Evolutionary conservation across 2,888 invertebrate genomes (phyloP), one percentile per base, ranked within the genome.

Genomic region (Chloromyia formosa): DNA sequence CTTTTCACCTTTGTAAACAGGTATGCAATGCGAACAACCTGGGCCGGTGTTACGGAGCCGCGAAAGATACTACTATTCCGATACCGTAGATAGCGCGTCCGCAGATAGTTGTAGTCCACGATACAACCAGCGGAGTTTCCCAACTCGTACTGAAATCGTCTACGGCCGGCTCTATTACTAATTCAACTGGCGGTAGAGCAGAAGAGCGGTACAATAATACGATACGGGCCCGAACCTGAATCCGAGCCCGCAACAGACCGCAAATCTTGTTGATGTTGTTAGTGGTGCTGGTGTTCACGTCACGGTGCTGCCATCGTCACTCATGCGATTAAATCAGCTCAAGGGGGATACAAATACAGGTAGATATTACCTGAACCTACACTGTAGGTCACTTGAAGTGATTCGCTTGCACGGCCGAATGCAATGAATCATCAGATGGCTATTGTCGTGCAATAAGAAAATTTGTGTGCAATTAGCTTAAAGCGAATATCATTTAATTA

Each of bases 321-420:
- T 49, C 66, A 45, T 49, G 49, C 66, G 66, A 49, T 66, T 42
- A 40, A 64, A 64, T 40, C 62, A 64, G 62, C 42, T 64, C 42
- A 64, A 42, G 42, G 42, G 42, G 42, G n/a, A 12, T 20, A 49
- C 49, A 49, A 27, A 42, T 12, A 64, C 61, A 22, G 61, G 61
- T 61, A 16, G 10, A 12, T 53, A 20, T 60, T 23, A 60, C 60
- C 60, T 60, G 60, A 23, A 3, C 14, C 3, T 40, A 62, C 62
- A 42, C 62, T 62, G 35, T 1, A 2, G 1, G 16, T 9, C 27
- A 40, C 35, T 40, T 62, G 12, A 18, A 40, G 7, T 4, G 16
- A 62, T 62, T 1, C 62, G 18, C 7, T 35, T 35, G 27, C 27
- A 35, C 7, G 27, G 27, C 7, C 27, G 27, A 4, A 7, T 35